These are phyloP conservation scores for Heliconius hermathena DNA, from an alignment of 1,140 invertebrate species.

Conservation along the genomic window DNA sequence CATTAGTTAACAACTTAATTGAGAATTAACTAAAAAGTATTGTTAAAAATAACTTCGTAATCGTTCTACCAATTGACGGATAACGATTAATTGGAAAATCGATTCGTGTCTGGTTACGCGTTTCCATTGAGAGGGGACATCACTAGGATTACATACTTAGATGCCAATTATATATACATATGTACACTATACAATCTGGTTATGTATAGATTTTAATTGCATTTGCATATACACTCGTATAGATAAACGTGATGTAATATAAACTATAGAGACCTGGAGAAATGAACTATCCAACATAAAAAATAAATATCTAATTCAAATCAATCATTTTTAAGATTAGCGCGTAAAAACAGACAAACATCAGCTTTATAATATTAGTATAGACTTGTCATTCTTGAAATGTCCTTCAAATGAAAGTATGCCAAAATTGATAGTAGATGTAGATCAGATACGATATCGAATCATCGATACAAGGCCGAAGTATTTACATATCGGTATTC, in stretches of 20 bases:
- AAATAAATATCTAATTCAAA: no score
- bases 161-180: not conserved
- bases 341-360: no score
- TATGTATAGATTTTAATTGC: no score
- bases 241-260: no score
- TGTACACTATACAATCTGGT: not conserved
- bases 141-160: not conserved
- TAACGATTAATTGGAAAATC: constrained; percentile 25
- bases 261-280: no score
- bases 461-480: not conserved
- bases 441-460: not conserved
- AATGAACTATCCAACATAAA: no score
- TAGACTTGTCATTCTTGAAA: not conserved
- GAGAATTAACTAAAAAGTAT: constrained; percentile 18
- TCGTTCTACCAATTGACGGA: constrained; percentile 16
- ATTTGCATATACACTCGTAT: no score
- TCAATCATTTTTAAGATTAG: no score
- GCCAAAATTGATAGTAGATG: not conserved
- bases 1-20: constrained; percentile 10
- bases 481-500: constrained; percentile 13
- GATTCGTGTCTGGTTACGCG: constrained; percentile 22
- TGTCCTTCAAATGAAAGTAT: constrained; percentile 11
- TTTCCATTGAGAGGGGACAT: constrained; percentile 20
- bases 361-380: no score
- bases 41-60: constrained; percentile 15